A percentile compares a stretch with the other conserved stretches of the same genome.
phyloP scores from a whole-genome alignment of 2,113 vertebrate genomes.

The Clupea harengus region DNA sequence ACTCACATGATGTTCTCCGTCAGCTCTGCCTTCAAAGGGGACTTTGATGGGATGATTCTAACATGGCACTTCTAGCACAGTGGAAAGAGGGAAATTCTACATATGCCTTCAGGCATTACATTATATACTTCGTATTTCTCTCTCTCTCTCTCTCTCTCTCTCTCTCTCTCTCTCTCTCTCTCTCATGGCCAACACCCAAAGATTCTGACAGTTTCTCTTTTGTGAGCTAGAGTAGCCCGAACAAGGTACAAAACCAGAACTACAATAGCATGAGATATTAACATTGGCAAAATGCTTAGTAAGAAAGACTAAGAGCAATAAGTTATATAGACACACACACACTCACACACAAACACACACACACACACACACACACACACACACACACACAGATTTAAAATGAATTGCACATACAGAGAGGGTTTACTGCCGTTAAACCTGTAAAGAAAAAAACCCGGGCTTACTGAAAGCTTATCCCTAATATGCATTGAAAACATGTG shows the following conservation, averaged over 20 bases:
- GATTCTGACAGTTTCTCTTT: conserved; percentile 3
- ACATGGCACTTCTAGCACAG: conserved; percentile 51
- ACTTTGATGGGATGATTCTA: conserved; percentile 63
- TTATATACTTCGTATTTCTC: conserved; percentile 26
- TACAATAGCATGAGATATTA: not conserved
- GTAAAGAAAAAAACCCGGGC: not conserved
- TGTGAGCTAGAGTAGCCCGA: not conserved
- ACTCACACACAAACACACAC: not conserved
- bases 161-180: not conserved
- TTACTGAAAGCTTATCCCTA: conserved; percentile 12
- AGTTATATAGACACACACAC: not conserved
- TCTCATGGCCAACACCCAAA: not conserved
- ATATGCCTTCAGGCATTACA: conserved; percentile 37
- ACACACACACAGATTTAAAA: not conserved
- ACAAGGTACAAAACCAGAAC: not conserved
- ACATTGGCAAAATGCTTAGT: not conserved
- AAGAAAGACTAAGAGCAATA: not conserved
- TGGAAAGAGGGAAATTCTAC: conserved; percentile 45
- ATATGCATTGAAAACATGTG: conserved; percentile 12
- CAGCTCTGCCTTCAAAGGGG: conserved; percentile 60
- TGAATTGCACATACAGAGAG: not conserved
- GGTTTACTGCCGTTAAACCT: not conserved
- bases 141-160: not conserved
- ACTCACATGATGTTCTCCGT: conserved; percentile 60
- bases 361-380: conserved; percentile 7